Percentiles rank a stretch among this genome's conserved stretches.
phyloP scores from a whole-genome alignment of 2,113 vertebrate genomes.

The Phalacrocorax brasilianus region DNA sequence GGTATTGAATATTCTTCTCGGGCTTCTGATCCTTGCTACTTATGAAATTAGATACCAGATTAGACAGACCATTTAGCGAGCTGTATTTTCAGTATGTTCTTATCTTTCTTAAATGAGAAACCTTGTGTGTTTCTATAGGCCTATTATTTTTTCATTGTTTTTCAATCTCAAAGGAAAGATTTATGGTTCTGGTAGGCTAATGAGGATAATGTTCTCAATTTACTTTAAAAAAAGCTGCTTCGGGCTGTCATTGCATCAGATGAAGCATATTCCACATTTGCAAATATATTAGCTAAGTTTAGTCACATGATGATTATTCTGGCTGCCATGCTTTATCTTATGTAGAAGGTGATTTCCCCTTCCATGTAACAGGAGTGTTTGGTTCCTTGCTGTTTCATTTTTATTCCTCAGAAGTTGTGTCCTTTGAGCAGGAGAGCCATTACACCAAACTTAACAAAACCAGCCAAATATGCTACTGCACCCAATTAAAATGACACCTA shows the following conservation, averaged over 20 bases:
- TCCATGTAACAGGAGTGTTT: neutral
- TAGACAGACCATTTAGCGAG: neutral
- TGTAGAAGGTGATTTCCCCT: neutral
- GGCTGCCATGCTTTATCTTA: neutral
- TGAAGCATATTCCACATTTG: neutral
- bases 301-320: neutral
- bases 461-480: neutral
- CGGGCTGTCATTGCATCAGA: neutral
- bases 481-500: neutral
- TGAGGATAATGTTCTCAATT: neutral
- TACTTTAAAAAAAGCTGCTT: neutral
- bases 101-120: constrained; percentile 5
- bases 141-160: neutral
- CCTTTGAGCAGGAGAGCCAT: neutral
- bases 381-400: neutral
- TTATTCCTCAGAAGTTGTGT: neutral
- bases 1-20: constrained; percentile 25
- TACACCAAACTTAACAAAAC: neutral
- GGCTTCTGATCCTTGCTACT: neutral
- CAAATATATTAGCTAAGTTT: neutral
- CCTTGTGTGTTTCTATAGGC: neutral
- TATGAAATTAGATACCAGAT: constrained; percentile 14
- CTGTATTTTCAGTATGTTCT: neutral
- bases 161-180: neutral
- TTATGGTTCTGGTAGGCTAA: neutral